phyloP scores from a whole-genome alignment of 2,797 vertebrate genomes.

The Sebastes reedi region DNA sequence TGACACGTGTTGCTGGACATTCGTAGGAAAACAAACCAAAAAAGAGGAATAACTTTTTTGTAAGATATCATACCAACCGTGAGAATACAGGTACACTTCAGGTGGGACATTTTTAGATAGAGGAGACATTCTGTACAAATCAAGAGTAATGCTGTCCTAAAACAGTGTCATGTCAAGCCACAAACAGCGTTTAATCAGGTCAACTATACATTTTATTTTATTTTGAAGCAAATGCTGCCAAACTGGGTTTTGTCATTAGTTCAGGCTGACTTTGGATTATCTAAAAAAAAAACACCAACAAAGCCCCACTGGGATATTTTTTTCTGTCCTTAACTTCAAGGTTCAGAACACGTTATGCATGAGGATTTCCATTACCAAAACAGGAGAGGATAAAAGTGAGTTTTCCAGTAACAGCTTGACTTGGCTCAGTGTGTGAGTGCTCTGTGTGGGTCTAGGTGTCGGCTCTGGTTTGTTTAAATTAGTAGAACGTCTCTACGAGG shows the following conservation, averaged over 20 bases:
- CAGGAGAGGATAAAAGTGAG: slow-evolving; percentile 26
- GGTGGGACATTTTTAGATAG: neutral
- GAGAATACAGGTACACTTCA: too few species aligned
- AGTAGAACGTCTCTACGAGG: slow-evolving; percentile 24
- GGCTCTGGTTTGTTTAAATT: slow-evolving; percentile 58
- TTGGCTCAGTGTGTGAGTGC: neutral
- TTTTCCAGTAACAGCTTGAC: slow-evolving; percentile 21
- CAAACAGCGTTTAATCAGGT: neutral
- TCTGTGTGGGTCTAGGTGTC: neutral
- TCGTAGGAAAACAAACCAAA: too few species aligned
- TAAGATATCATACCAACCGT: neutral
- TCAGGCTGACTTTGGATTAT: neutral
- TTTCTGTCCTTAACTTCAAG: slow-evolving; percentile 14
- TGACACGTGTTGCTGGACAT: too few species aligned
- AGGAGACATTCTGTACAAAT: neutral
- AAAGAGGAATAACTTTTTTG: too few species aligned
- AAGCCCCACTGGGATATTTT: neutral
- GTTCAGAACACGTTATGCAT: slow-evolving; percentile 2
- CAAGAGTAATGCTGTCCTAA: neutral
- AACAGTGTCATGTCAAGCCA: neutral
- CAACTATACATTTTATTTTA: neutral
- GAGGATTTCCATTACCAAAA: slow-evolving; percentile 37
- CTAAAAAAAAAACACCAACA: neutral
- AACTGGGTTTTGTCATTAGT: neutral
- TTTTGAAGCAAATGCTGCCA: neutral